Percentiles rank a stretch among this genome's conserved stretches.
Evolutionary conservation across 2,888 invertebrate species (phyloP).

Genomic region (Gryllus longicercus): DNA sequence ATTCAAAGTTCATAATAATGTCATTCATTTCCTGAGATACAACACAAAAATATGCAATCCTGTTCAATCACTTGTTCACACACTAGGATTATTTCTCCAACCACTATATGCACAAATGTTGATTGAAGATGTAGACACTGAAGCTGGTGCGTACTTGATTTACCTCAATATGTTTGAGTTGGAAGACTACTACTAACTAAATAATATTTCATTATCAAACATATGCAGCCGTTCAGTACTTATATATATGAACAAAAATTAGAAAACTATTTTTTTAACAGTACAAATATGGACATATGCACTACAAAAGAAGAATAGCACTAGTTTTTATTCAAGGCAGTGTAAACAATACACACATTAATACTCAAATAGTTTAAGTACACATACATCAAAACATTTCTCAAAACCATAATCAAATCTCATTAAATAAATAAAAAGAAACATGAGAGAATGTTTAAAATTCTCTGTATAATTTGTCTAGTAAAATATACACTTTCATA

Average conservation of each 20-base stretch:
- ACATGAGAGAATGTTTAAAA: not conserved
- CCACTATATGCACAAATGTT: not conserved
- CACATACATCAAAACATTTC: not conserved
- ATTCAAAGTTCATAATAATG: not conserved
- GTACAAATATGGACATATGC: not conserved
- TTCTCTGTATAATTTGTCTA: not conserved
- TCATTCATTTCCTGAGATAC: not conserved
- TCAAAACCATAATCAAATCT: not conserved
- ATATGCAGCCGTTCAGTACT: not conserved
- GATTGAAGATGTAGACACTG: not conserved
- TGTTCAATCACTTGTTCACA: not conserved
- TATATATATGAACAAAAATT: not conserved
- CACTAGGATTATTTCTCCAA: not conserved
- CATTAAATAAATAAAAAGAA: not conserved
- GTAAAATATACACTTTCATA: not conserved
- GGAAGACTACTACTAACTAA: not conserved
- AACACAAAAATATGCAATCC: conserved; percentile 7
- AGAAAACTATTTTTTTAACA: not conserved
- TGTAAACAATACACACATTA: not conserved
- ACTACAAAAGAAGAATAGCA: not conserved
- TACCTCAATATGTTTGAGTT: not conserved
- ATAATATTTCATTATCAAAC: not conserved
- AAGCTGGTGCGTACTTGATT: not conserved
- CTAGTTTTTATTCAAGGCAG: not conserved
- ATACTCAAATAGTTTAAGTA: not conserved